Evolutionary conservation across 2,797 vertebrate species (phyloP), one percentile per base, ranked within the genome.

Genomic region (Etheostoma perlongum): DNA sequence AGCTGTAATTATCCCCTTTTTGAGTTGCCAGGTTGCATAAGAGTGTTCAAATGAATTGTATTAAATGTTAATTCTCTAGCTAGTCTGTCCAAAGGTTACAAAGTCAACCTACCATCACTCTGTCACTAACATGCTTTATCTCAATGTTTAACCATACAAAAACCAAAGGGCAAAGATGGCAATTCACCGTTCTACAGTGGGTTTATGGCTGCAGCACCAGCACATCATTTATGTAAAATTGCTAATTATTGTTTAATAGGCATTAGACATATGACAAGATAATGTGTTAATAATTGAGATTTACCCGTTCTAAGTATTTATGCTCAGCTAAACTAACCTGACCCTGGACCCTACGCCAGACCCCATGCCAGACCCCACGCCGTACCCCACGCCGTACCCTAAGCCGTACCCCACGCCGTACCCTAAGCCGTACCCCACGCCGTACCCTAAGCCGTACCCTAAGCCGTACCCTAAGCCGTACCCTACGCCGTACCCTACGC

Each of bases 1-100:
- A 72, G 79, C 68, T 67, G 76, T 86, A 89, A 91, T 92, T 88
- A 87, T 74, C 27, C 57, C 18, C 33, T 49, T 81, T 79, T 79
- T 79, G 54, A 78, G 49, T 78, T 82, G 79, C 66, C 76, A 81
- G n/a, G 70, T 86, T 89, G 65, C 46, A 65, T 82, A 79, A 83
- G 75, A 80, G 67, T 47, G 7, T 67, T 55, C 6, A 63, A 72
- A 69, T 79, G 14, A 74, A 36, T 70, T 65, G 67, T 48, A 79
- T 83, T 75, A 64, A 68, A 64, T 54, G 19, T 62, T 67, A 79
- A 42, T 62, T 47, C 2, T 40, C 13, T 54, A 40, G 42, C 18
- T 55, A 21, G 13, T 2, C 48, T 40, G 0, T 42, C 5, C 15
- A 21, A 40, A 53, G 10, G 15, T 42, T 21, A 54, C 4, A 44